These are phyloP conservation scores for Bombus vancouverensis DNA, from an alignment of 1,140 invertebrate species.

Conservation along the genomic window DNA sequence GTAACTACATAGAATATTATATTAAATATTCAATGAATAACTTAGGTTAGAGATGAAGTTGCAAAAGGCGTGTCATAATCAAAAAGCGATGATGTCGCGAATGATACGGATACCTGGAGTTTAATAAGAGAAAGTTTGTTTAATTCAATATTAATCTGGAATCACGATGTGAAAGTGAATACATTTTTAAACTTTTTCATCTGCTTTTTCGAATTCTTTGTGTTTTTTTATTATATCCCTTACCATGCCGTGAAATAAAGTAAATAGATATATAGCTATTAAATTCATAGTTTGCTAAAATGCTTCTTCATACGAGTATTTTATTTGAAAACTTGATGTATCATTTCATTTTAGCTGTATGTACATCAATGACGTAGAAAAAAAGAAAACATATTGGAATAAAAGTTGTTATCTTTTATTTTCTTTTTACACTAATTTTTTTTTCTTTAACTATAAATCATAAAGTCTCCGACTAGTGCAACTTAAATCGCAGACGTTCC, in stretches of 20 bases:
- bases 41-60: background rate
- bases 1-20: background rate
- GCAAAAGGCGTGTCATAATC: background rate
- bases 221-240: background rate
- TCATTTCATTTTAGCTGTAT: background rate
- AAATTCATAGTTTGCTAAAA: too few relatives aligned
- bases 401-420: too few relatives aligned
- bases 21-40: background rate
- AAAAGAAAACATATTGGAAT: too few relatives aligned
- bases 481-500: too few relatives aligned
- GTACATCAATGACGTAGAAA: too few relatives aligned
- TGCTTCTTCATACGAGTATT: background rate
- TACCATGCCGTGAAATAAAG: background rate
- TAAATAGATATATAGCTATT: too few relatives aligned
- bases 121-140: slow-evolving; percentile 37
- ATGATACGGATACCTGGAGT: background rate
- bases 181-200: background rate
- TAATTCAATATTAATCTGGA: slow-evolving; percentile 27
- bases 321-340: background rate
- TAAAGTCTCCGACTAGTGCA: too few relatives aligned
- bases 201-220: background rate
- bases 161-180: slow-evolving; percentile 18
- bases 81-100: background rate
- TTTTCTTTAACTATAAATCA: too few relatives aligned
- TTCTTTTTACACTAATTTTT: too few relatives aligned